phyloP scores from a whole-genome alignment of 1,140 invertebrate species.

The Trichomalopsis sarcophagae region DNA sequence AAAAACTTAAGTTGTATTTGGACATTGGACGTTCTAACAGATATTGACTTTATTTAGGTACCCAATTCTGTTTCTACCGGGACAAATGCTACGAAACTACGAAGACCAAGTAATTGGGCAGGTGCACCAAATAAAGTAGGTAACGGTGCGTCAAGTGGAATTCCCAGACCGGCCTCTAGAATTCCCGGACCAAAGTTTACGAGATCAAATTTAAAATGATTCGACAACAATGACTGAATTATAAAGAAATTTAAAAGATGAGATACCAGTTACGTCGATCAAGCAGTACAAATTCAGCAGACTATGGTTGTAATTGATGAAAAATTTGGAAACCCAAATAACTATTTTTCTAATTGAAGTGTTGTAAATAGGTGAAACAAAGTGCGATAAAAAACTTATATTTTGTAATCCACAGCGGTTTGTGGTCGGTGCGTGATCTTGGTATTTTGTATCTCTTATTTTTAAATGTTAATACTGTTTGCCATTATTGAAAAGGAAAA shows the following conservation, averaged over 20 bases:
- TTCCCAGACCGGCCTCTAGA: constrained; percentile 70
- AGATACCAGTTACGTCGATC: constrained; percentile 35
- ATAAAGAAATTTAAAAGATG: constrained; percentile 30
- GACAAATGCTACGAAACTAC: constrained; percentile 63
- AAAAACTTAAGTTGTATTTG: constrained; percentile 11
- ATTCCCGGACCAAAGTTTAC: constrained; percentile 66
- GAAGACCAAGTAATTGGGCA: constrained; percentile 65
- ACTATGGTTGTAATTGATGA: constrained; percentile 10
- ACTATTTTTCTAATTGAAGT: constrained; percentile 49
- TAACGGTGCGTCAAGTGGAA: constrained; percentile 65
- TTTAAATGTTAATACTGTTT: constrained; percentile 31
- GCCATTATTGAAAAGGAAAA: constrained; percentile 37
- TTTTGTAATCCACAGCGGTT: constrained; percentile 20
- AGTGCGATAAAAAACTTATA: not conserved
- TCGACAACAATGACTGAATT: constrained; percentile 30
- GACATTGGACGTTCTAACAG: not conserved
- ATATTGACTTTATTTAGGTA: not conserved
- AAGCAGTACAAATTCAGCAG: constrained; percentile 40
- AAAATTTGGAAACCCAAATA: constrained; percentile 27
- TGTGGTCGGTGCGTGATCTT: constrained; percentile 15
- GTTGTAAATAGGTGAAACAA: constrained; percentile 48
- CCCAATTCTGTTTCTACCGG: constrained; percentile 45
- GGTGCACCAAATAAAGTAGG: constrained; percentile 55
- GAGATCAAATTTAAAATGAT: constrained; percentile 57
- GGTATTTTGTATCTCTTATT: constrained; percentile 48